Base-by-base conservation (phyloP, 2,113 vertebrate genomes). In the Amphiprion percula region DNA sequence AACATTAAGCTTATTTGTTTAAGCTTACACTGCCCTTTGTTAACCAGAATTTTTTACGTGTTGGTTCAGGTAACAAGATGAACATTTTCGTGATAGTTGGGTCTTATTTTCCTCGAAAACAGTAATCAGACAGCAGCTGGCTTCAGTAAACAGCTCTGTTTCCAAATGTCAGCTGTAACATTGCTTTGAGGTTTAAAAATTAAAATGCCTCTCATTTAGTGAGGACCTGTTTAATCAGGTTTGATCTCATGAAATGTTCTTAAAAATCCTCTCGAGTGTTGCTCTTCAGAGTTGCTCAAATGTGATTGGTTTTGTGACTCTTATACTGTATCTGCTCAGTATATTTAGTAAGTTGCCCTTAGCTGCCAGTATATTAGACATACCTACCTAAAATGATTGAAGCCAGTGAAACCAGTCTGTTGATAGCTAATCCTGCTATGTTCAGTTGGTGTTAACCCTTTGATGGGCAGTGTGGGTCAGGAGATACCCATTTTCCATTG, bases 271-370 rank as follows among this genome's bases (percentile, higher is more conserved):
- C 23, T 69, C 50, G 14, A 61, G 77, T 52, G 24, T 74, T 85
- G 83, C 79, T 83, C 87, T 88, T 82, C 26, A 19, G 64, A 4
- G n/a, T 72, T 55, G 24, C 61, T 80, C 16, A 16, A 41, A 69
- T 68, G n/a, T 67, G 46, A 75, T 33, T 71, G 71, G 19, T 37
- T 71, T 39, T 69, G 44, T 21, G 9, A 37, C 46, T 74, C 15
- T 14, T 44, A 10, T 37, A 37, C 47, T 14, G 16, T 7, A 14
- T 59, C 55, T 58, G n/a, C 50, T 64, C 39, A 52, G 24, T 21
- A 55, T 61, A 68, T 54, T 67, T 46, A 54, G 3, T n/a, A 64
- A 56, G 68, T 19, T 10, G 12, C 14, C 12, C 33, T 65, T 19
- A 4, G 49, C 53, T 37, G 37, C 10, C 19, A 19, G 24, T 56